phyloP scores from a whole-genome alignment of 2,113 vertebrate species.

The Neomonachus schauinslandi region DNA sequence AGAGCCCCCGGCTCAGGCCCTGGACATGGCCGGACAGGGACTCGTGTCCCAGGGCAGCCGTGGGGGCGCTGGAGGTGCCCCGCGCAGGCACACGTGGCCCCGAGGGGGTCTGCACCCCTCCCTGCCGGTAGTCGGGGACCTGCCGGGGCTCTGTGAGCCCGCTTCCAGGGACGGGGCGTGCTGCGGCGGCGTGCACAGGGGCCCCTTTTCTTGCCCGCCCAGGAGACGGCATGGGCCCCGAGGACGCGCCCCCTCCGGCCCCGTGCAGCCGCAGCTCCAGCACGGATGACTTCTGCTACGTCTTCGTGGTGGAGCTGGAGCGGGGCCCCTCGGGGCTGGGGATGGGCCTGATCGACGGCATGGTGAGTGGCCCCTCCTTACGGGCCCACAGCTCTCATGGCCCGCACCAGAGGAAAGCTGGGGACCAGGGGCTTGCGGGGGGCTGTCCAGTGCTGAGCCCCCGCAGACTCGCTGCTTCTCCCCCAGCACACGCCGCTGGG shows the following conservation, averaged over 20 bases:
- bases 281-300: constrained; percentile 92
- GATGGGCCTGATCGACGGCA: constrained; percentile 96
- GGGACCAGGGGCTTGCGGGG: not conserved
- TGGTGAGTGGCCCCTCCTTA: constrained; percentile 88
- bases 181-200: not conserved
- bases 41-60: not conserved
- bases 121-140: too few species aligned
- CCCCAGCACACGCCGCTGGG: constrained; percentile 94
- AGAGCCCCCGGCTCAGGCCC: not conserved
- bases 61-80: not conserved
- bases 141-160: accelerated
- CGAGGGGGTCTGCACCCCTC: accelerated
- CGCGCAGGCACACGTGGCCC: not conserved
- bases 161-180: not conserved
- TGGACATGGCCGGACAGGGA: not conserved
- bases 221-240: constrained; percentile 76
- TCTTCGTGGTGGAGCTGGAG: constrained; percentile 96
- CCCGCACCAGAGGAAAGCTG: accelerated
- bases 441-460: not conserved
- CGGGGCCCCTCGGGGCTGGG: constrained; percentile 95
- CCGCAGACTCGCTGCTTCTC: not conserved
- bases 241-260: constrained; percentile 89
- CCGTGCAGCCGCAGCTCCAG: constrained; percentile 89
- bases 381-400: accelerated
- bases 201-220: not conserved